Percentiles rank a stretch among this genome's conserved stretches.
phyloP scores from a whole-genome alignment of 2,888 invertebrate genomes.

The Morpho helenor region DNA sequence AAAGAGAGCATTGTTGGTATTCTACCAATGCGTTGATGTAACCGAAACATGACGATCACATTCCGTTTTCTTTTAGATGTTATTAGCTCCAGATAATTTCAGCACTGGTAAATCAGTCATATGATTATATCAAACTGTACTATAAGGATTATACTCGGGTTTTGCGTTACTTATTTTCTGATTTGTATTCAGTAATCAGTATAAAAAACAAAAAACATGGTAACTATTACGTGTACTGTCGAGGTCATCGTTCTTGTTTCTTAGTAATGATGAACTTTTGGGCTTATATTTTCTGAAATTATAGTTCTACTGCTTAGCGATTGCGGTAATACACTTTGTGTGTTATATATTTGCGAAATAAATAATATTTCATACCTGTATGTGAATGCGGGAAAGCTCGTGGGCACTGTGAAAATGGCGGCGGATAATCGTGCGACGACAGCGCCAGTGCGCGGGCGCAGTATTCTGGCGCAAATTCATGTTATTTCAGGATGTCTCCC shows the following conservation, averaged over 20 bases:
- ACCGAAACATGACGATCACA: slow-evolving; percentile 77
- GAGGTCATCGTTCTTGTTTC: slow-evolving; percentile 35
- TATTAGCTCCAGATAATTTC: slow-evolving; percentile 41
- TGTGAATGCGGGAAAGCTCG: slow-evolving; percentile 65
- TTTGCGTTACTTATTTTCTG: slow-evolving; percentile 36
- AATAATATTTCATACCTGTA: slow-evolving; percentile 56
- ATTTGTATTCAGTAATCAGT: slow-evolving; percentile 54
- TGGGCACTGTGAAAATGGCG: slow-evolving; percentile 74
- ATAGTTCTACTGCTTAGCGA: background rate
- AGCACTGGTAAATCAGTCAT: slow-evolving; percentile 19
- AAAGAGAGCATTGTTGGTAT: slow-evolving; percentile 43
- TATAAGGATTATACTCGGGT: slow-evolving; percentile 33
- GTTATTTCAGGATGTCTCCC: slow-evolving; percentile 79
- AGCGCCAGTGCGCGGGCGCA: slow-evolving; percentile 64
- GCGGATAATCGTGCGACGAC: slow-evolving; percentile 63
- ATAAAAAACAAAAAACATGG: slow-evolving; percentile 72
- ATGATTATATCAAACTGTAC: slow-evolving; percentile 32
- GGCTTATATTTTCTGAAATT: background rate
- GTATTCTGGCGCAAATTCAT: slow-evolving; percentile 57
- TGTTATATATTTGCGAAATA: slow-evolving; percentile 1
- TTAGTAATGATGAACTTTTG: background rate
- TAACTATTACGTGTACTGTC: slow-evolving; percentile 70
- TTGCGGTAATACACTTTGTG: background rate
- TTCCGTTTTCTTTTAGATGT: slow-evolving; percentile 71
- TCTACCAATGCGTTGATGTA: slow-evolving; percentile 67